These are phyloP conservation scores for Lottia gigantea DNA, from an alignment of 2,888 invertebrate genomes.

Conservation along the genomic window DNA sequence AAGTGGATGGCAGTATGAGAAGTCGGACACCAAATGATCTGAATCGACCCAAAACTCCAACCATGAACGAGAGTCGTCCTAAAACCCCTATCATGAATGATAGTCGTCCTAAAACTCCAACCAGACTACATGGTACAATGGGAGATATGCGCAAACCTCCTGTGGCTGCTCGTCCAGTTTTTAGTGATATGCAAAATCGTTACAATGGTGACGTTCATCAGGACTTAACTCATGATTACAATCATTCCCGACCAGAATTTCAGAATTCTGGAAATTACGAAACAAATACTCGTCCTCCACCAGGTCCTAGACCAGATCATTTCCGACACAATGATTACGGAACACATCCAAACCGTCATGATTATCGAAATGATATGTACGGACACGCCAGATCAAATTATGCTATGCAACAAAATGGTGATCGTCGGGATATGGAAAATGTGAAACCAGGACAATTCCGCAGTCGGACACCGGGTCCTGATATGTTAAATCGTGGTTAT, in stretches of 20 bases:
- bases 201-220: constrained; percentile 34
- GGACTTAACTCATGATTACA: constrained; percentile 34
- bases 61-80: constrained; percentile 37
- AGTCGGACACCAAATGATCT: constrained; percentile 21
- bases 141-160: constrained; percentile 38
- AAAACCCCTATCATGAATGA: constrained; percentile 46
- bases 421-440: constrained; percentile 27
- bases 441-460: constrained; percentile 58
- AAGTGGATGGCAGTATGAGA: constrained; percentile 12
- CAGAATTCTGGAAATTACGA: constrained; percentile 32
- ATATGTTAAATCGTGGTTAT: constrained; percentile 58
- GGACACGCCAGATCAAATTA: constrained; percentile 30
- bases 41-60: constrained; percentile 42
- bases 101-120: constrained; percentile 55
- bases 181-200: constrained; percentile 32
- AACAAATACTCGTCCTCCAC: constrained; percentile 45
- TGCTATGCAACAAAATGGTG: constrained; percentile 39
- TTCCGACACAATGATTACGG: constrained; percentile 29
- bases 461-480: constrained; percentile 68
- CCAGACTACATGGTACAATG: constrained; percentile 36
- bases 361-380: constrained; percentile 22
- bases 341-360: constrained; percentile 20
- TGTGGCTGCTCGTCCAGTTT: constrained; percentile 29
- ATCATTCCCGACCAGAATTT: constrained; percentile 42
- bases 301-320: constrained; percentile 48